A percentile compares a stretch with the other conserved stretches of the same genome.
phyloP scores from a whole-genome alignment of 1,140 invertebrate species.

The Pseudomyrmex concolor region DNA sequence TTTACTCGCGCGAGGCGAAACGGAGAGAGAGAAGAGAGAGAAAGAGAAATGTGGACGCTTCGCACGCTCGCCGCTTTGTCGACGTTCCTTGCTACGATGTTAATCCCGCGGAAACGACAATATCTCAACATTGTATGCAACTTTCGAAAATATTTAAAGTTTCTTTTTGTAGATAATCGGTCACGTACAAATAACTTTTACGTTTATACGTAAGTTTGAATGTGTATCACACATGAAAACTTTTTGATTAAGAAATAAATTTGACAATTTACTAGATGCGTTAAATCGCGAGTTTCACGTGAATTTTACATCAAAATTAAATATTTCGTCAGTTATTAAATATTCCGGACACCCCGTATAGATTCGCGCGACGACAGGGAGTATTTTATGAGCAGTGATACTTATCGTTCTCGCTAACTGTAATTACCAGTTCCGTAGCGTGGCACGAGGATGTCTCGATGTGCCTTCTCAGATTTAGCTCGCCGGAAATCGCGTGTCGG shows the following conservation, averaged over 20 bases:
- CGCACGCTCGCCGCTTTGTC: slow-evolving; percentile 52
- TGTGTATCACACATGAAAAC: no score
- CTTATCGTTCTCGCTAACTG: slow-evolving; percentile 40
- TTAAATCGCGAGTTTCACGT: background rate
- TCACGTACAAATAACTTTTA: no score
- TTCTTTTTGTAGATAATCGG: no score
- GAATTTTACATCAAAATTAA: slow-evolving; percentile 37
- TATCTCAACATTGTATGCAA: background rate
- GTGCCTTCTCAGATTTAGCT: slow-evolving; percentile 57
- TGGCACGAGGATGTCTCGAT: slow-evolving; percentile 56
- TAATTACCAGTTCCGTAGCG: slow-evolving; percentile 46
- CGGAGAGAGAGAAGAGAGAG: background rate
- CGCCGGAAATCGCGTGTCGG: slow-evolving; percentile 66
- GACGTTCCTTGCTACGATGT: slow-evolving; percentile 38
- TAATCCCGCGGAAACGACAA: slow-evolving; percentile 33
- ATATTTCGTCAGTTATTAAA: slow-evolving; percentile 33
- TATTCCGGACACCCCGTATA: slow-evolving; percentile 3
- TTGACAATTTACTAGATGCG: background rate
- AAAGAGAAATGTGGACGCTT: slow-evolving; percentile 27
- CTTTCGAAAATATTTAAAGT: slow-evolving; percentile 24
- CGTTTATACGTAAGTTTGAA: no score
- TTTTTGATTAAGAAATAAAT: background rate
- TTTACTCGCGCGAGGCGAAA: slow-evolving; percentile 47
- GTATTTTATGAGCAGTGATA: slow-evolving; percentile 36
- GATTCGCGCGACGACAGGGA: slow-evolving; percentile 16